Percentiles rank a stretch among this genome's conserved stretches.
Evolutionary conservation across 2,113 vertebrate genomes (phyloP).

Genomic region (Scopus umbretta): DNA sequence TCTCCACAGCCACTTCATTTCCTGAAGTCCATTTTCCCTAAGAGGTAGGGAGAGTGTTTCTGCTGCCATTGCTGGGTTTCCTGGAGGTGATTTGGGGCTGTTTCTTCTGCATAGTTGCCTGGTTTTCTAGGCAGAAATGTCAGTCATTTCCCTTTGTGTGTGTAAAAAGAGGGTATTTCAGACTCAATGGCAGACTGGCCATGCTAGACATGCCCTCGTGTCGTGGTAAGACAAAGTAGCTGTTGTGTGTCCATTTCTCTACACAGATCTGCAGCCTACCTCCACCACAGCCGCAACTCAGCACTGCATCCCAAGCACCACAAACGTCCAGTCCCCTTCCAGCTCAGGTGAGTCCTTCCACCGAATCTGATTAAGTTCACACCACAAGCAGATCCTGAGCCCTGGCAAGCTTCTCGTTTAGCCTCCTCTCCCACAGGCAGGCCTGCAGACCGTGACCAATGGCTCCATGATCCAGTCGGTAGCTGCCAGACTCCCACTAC

Average conservation of each 20-base stretch:
- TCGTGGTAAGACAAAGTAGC: neutral
- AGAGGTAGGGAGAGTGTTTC: neutral
- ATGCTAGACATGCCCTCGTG: neutral
- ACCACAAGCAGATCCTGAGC: neutral
- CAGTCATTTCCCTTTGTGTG: neutral
- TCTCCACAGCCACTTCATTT: neutral
- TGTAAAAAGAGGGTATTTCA: neutral
- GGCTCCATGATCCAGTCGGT: neutral
- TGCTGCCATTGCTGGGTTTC: neutral
- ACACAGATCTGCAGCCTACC: constrained; percentile 54
- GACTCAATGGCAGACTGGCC: rapidly evolving
- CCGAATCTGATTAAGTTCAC: rapidly evolving
- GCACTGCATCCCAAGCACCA: constrained; percentile 58
- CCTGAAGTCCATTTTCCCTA: neutral
- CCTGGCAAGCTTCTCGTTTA: neutral
- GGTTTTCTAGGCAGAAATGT: neutral
- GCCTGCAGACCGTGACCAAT: neutral
- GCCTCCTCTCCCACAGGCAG: neutral
- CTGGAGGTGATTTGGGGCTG: neutral
- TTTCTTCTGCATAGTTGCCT: neutral
- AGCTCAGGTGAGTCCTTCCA: constrained; percentile 39
- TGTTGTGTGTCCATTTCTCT: neutral
- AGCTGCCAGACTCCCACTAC: neutral
- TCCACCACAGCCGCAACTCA: constrained; percentile 51
- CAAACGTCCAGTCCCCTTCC: constrained; percentile 62